phyloP scores from a whole-genome alignment of 2,797 vertebrate genomes.

The Danio tinwini region DNA sequence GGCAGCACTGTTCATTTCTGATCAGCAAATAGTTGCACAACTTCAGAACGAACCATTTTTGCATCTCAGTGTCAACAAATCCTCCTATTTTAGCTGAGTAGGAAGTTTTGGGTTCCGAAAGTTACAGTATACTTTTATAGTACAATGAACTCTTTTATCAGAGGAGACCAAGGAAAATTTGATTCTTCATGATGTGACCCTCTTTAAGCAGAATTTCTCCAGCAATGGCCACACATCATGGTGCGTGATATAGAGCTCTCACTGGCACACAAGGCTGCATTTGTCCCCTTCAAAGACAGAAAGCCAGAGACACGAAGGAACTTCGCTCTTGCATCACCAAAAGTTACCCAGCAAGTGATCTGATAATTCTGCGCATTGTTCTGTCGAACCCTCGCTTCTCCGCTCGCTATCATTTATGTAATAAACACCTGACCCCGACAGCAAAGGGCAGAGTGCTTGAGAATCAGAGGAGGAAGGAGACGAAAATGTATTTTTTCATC shows the following conservation, averaged over 20 bases:
- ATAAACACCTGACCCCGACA: slow-evolving; percentile 79
- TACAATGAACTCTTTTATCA: slow-evolving; percentile 22
- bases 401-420: slow-evolving; percentile 76
- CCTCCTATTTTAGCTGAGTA: not conserved
- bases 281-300: slow-evolving; percentile 33
- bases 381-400: slow-evolving; percentile 30
- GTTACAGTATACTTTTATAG: slow-evolving; percentile 20
- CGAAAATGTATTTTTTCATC: slow-evolving; percentile 84
- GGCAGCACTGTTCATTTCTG: not conserved
- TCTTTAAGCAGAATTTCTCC: slow-evolving; percentile 21
- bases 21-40: not conserved
- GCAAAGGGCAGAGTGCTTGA: slow-evolving; percentile 66
- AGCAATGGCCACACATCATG: slow-evolving; percentile 31
- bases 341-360: slow-evolving; percentile 32
- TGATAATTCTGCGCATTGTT: slow-evolving; percentile 28
- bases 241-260: slow-evolving; percentile 1
- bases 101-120: slow-evolving; percentile 27
- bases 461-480: slow-evolving; percentile 57
- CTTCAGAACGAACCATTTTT: not conserved
- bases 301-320: slow-evolving; percentile 12
- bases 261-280: slow-evolving; percentile 21
- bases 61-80: not conserved
- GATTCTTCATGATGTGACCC: slow-evolving; percentile 25
- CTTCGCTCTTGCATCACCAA: slow-evolving; percentile 14
- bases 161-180: slow-evolving; percentile 30